Base-by-base conservation (phyloP, 2,888 invertebrate species). In the Lycia hirtaria region DNA sequence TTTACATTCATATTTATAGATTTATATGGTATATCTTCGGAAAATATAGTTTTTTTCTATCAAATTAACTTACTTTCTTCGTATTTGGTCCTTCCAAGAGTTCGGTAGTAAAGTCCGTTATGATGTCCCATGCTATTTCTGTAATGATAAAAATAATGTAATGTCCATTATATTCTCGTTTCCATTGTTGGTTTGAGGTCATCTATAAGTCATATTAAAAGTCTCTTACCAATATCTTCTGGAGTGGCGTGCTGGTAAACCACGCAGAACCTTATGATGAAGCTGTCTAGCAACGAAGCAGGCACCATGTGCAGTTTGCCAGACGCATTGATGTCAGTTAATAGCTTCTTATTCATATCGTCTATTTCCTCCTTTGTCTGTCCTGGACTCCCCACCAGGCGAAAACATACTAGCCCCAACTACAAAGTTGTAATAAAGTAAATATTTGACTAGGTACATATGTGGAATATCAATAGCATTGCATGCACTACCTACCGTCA, bases 251-350 rank as follows among this genome's bases (percentile, higher is more conserved):
- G 95, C 81, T 98, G 97, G 2, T 98, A 95, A 37, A 98, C 97
- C 0, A 98, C 97, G 78, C 98, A 98, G 90, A 99, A 99, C 54
- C 98, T 93, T 71, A 98, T 98, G 45, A 98, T 97, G 81, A 96
- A 98, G 73, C 95, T 95, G 44, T 98, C 98, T 75, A 97, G 96
- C 15, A 98, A 96, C 38, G 94, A 95, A 0, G 98, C 97, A 0
- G 98, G 98, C 9, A 98, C 98, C 98, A 99, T 99, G 84, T 99
- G 99, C 60, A 99, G 91, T 83, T 96, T 97, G 10, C 98, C 99
- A 3, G 98, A 98, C 58, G 97, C 98, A 80, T 99, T 99, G 71
- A 99, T 97, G 65, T 95, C 94, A 58, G 97, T 97, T 71, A 99
- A 87, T 30, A 99, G 92, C 82, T 97, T 97, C 85, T 98, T 98